A percentile compares a stretch with the other conserved stretches of the same genome.
phyloP scores from a whole-genome alignment of 2,113 vertebrate genomes.

The Myiozetetes cayanensis region DNA sequence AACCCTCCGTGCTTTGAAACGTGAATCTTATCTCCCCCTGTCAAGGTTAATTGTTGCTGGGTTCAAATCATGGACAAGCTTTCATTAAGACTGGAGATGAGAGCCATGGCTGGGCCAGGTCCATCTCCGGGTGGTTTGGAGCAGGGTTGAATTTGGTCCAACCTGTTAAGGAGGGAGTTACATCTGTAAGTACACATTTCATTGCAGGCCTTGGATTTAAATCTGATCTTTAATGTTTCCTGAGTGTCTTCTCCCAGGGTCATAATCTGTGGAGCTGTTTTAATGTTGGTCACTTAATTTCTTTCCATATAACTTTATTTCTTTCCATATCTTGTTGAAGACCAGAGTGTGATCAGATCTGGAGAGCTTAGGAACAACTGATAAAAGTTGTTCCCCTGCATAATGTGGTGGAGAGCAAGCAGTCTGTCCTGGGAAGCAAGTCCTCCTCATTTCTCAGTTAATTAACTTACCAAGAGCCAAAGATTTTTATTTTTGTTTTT shows the following conservation, averaged over 20 bases:
- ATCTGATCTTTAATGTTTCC: neutral
- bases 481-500: neutral
- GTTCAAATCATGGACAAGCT: conserved; percentile 47
- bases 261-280: neutral
- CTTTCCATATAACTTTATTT: neutral
- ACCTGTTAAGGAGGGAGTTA: neutral
- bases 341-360: neutral
- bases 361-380: neutral
- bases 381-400: neutral
- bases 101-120: neutral
- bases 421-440: neutral
- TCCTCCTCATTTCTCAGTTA: neutral
- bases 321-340: neutral
- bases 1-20: conserved; percentile 36
- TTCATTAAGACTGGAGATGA: conserved; percentile 3
- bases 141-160: neutral
- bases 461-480: neutral
- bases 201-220: neutral
- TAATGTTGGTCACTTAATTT: neutral
- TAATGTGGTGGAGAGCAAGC: neutral
- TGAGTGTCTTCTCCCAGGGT: neutral
- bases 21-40: conserved; percentile 29
- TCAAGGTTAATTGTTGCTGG: conserved; percentile 40
- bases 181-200: neutral
- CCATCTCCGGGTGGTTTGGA: neutral